Conservation (phyloP, 2,888 invertebrate species). For the Acrobeloides nanus region DNA sequence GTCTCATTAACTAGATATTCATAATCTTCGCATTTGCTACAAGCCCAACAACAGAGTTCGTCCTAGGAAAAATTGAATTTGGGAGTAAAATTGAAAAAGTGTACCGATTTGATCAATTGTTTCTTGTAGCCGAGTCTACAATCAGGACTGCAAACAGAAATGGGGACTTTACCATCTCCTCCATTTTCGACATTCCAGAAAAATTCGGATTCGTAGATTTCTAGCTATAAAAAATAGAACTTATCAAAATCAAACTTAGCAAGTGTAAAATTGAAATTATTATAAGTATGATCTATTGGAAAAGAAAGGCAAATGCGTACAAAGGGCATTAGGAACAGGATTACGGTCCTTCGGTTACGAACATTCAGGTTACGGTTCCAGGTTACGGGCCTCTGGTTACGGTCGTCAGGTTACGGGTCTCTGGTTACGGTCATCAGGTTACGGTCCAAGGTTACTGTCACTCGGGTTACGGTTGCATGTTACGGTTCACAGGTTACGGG, state of each 20-base stretch:
- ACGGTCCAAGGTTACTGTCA: no score
- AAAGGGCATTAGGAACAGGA: not conserved
- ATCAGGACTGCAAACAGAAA: conserved; percentile 56
- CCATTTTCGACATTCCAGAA: conserved; percentile 29
- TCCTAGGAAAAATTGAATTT: conserved; percentile 41
- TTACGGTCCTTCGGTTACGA: not conserved
- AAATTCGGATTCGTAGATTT: conserved; percentile 26
- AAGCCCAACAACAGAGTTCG: conserved; percentile 58
- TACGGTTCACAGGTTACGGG: no score
- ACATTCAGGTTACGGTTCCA: no score
- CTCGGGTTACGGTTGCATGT: no score
- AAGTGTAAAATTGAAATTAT: not conserved
- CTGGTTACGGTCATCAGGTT: no score
- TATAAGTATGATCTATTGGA: conserved; percentile 1
- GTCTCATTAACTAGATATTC: conserved; percentile 48
- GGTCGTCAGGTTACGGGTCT: no score
- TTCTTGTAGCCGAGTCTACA: conserved; percentile 56
- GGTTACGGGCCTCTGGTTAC: no score
- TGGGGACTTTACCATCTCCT: conserved; percentile 38
- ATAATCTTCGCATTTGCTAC: conserved; percentile 47
- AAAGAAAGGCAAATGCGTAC: no score
- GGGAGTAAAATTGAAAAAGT: not conserved
- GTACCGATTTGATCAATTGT: conserved; percentile 51
- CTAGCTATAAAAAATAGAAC: conserved; percentile 14
- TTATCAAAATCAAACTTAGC: no score